phyloP scores from a whole-genome alignment of 2,888 invertebrate species.

The Melieria omissa region DNA sequence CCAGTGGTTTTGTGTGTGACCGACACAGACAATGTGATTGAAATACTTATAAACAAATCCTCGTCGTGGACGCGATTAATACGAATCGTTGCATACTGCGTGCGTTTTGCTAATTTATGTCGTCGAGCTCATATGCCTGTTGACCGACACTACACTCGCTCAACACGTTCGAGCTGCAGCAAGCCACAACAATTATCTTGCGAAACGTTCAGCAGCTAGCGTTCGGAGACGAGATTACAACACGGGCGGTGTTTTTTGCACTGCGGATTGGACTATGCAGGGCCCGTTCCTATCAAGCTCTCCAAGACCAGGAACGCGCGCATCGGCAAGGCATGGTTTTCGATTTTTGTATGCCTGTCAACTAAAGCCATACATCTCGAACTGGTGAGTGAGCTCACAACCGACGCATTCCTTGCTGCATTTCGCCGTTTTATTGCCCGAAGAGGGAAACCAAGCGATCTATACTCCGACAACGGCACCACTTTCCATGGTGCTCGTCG shows the following conservation, averaged over 20 bases:
- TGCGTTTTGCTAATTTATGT: conserved; percentile 5
- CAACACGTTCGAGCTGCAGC: not conserved
- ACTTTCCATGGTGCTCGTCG: conserved; percentile 33
- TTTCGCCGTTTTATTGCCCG: conserved; percentile 32
- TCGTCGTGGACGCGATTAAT: conserved; percentile 12
- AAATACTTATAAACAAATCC: conserved; percentile 1
- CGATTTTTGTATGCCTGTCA: not conserved
- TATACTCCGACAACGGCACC: conserved; percentile 34
- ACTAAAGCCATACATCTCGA: not conserved
- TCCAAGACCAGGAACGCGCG: not conserved
- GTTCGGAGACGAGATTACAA: not conserved
- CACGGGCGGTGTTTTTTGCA: too few relatives aligned
- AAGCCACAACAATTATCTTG: not conserved
- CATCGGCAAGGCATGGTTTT: conserved; percentile 11
- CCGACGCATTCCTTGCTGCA: conserved; percentile 28
- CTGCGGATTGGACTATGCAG: conserved; percentile 1
- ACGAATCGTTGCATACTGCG: conserved; percentile 14
- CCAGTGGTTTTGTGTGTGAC: not conserved
- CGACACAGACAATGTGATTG: not conserved
- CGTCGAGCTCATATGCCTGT: not conserved
- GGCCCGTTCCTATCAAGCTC: conserved; percentile 4
- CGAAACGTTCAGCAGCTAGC: not conserved
- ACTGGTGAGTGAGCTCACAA: conserved; percentile 33
- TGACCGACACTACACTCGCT: not conserved
- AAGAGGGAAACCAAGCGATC: conserved; percentile 26